Conservation (phyloP, 2,888 invertebrate genomes). For the Galeruca laticollis region DNA sequence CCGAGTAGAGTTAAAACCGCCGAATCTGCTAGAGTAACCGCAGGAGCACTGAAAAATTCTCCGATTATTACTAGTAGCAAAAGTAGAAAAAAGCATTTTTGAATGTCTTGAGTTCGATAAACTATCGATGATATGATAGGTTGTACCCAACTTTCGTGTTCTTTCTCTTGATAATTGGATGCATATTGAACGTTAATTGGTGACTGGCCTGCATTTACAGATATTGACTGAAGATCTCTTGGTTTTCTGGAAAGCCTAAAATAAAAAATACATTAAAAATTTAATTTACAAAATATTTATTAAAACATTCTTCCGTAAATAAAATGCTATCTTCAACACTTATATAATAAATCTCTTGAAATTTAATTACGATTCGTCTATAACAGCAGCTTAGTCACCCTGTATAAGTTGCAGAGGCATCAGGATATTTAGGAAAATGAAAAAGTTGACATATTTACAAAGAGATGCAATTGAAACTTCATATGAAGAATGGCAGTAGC, state of each 20-base stretch:
- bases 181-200: slow-evolving; percentile 84
- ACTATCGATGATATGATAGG: slow-evolving; percentile 95
- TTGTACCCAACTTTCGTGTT: slow-evolving; percentile 83
- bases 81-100: slow-evolving; percentile 95
- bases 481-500: too few relatives aligned
- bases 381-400: too few relatives aligned
- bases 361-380: too few relatives aligned
- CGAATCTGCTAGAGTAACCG: slow-evolving; percentile 93
- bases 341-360: too few relatives aligned
- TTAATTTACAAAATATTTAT: too few relatives aligned
- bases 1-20: slow-evolving; percentile 91
- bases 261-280: slow-evolving; percentile 54
- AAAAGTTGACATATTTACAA: too few relatives aligned
- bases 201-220: slow-evolving; percentile 71
- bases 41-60: slow-evolving; percentile 97
- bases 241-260: slow-evolving; percentile 66
- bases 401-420: too few relatives aligned
- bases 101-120: slow-evolving; percentile 89
- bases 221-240: slow-evolving; percentile 32
- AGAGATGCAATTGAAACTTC: too few relatives aligned
- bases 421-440: too few relatives aligned
- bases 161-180: slow-evolving; percentile 77
- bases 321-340: too few relatives aligned
- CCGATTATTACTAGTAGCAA: slow-evolving; percentile 93
- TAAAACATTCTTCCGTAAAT: neutral